A percentile compares a stretch with the other conserved stretches of the same genome.
Conservation (phyloP, 2,113 vertebrate genomes). For the Anguilla rostrata region DNA sequence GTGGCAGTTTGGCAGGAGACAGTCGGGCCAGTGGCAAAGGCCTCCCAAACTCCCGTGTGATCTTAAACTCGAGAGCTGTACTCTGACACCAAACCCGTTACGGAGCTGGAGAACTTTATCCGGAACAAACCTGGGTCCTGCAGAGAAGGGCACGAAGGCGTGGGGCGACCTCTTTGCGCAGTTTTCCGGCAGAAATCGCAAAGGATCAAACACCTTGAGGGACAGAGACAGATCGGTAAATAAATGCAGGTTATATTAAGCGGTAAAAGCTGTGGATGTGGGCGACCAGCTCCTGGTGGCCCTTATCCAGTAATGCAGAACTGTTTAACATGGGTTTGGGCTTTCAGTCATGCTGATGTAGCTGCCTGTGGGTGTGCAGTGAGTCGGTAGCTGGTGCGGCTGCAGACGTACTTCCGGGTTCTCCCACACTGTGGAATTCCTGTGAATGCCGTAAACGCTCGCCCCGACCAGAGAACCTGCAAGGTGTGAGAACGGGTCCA, state of each 20-base stretch:
- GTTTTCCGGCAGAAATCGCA: slow-evolving; percentile 87
- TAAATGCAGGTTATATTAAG: neutral
- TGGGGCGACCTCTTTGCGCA: slow-evolving; percentile 72
- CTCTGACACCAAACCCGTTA: neutral
- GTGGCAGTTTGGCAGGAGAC: too few relatives aligned
- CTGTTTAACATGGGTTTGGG: too few relatives aligned
- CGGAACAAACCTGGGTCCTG: slow-evolving; percentile 68
- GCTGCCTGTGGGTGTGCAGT: neutral
- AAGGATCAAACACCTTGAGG: slow-evolving; percentile 80
- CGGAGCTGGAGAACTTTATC: too few relatives aligned
- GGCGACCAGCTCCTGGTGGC: neutral
- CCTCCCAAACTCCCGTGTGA: neutral
- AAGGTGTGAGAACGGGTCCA: slow-evolving; percentile 5
- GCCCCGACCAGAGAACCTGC: slow-evolving; percentile 60
- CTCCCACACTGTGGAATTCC: slow-evolving; percentile 74
- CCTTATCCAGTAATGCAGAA: too few relatives aligned
- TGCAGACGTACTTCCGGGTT: slow-evolving; percentile 66
- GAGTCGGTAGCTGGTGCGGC: neutral
- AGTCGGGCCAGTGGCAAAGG: neutral
- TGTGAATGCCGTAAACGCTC: slow-evolving; percentile 71
- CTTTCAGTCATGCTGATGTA: too few relatives aligned
- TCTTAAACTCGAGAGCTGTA: neutral
- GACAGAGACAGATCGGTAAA: neutral
- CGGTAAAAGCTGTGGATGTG: neutral
- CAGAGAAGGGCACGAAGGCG: slow-evolving; percentile 86